Evolutionary conservation across 2,113 vertebrate species (phyloP), one percentile per base, ranked within the genome.

Genomic region (Emydura subglobosa): DNA sequence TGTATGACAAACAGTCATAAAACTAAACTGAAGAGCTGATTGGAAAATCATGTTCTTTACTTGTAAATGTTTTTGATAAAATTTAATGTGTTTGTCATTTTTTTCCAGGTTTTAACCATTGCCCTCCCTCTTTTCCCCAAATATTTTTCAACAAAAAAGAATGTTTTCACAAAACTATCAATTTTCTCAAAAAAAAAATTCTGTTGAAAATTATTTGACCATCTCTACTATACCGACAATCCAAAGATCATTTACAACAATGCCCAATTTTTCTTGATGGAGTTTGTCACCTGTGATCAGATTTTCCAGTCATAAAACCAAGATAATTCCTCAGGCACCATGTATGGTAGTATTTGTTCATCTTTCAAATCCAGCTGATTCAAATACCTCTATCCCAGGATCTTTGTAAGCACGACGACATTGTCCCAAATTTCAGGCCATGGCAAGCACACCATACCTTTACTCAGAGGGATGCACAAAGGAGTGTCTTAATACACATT

Each of bases 401-500:
- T 16, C 53, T 89, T 12, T 27, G 4, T 44, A 68, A 85, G 55
- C 3, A 25, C 1, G 4, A 22, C 72, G 14, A 24, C 42, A 2
- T 47, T 94, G 34, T 90, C 21, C 42, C 49, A 83, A 86, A 90
- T 25, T 80, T 1, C 9, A 83, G 12, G 5, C 27, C 10, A 22
- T 74, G 57, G 50, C 25, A 57, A 50, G 68, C 16, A 31, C 11
- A 57, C 25, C 29, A 87, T 42, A 76, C 9, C 17, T 80, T 49
- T 79, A 81, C 10, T 50, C 95, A 97, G 86, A 88, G 87, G 96
- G 87, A 92, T 85, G 83, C 93, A 89, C 92, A 44, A 82, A 89
- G 87, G 84, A 90, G 49, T 76, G 31, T 53, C 87, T 81, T 44
- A 47, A 42, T 24, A 76, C 24, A 76, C n/a, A 76, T 87, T 50